Base-by-base conservation (phyloP, 2,888 invertebrate genomes). In the Hyppa rectilinea region DNA sequence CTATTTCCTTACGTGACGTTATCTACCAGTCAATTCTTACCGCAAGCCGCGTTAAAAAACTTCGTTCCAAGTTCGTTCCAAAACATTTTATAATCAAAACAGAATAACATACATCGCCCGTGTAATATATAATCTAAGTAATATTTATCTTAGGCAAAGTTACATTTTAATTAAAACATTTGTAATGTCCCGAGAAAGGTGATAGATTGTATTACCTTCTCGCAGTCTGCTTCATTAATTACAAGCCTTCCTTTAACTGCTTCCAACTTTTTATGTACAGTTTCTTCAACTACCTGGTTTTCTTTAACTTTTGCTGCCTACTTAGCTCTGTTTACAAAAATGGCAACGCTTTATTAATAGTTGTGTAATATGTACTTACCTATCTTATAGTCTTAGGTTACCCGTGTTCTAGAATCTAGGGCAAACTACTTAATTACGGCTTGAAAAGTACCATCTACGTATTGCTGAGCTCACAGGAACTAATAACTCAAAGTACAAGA, bases 141-240 rank as follows among this genome's bases (percentile, higher is more conserved):
- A 65, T 45, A 45, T 66, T 45, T 29, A 47, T 29, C 45, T 29
- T 0, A 50, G 10, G 12, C 6, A 45, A 59, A 68, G 53, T 36
- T 26, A 43, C 29, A 53, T 62, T 76, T 77, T 52, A 76, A 77
- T 77, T 56, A 71, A 71, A 77, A 70, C 45, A 58, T 62, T 47
- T 76, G 59, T 60, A 58, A 55, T 62, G 62, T 53, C 49, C 12
- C 36, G n/a, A 58, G 58, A 36, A 49, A 68, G 59, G 53, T 75
- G 69, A 74, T 75, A 38, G 69, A 74, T 74, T 60, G 50, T 43
- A 60, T 60, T 60, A 49, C 49, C n/a, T 60, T 75, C 43, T 61
- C 31, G n/a, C 31, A 61, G 55, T 40, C 23, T 14, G 49, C 55
- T 75, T 52, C 38, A 76, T 76, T 76, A 75, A 76, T 69, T 49